Conservation (phyloP, 2,888 invertebrate genomes). For the Cataglyphis cursor region DNA sequence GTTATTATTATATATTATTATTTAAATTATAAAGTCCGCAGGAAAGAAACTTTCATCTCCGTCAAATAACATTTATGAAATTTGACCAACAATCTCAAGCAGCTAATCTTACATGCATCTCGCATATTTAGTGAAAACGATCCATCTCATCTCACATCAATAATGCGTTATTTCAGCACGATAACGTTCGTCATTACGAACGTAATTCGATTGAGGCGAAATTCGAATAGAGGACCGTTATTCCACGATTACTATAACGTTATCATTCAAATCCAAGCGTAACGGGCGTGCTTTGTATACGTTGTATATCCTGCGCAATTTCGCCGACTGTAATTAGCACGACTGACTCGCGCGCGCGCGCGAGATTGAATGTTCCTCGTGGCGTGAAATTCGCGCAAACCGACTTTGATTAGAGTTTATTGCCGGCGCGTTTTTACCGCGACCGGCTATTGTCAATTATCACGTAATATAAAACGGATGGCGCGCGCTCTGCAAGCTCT, state of each 20-base stretch:
- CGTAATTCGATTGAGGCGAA: not conserved
- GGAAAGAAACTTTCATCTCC: not conserved
- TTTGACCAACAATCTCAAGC: not conserved
- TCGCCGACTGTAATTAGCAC: conserved; percentile 39
- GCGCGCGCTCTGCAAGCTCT: conserved; percentile 2
- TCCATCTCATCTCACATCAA: not conserved
- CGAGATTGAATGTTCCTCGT: conserved; percentile 48
- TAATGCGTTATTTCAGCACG: not conserved
- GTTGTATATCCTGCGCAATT: conserved; percentile 27
- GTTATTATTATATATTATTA: too few species aligned
- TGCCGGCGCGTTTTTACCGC: conserved; percentile 46
- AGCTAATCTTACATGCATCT: not conserved
- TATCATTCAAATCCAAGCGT: conserved; percentile 40
- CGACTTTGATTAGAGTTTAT: conserved; percentile 58
- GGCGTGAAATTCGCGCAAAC: conserved; percentile 50
- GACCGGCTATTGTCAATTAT: conserved; percentile 47
- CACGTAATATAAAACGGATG: conserved; percentile 52
- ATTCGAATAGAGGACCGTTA: not conserved
- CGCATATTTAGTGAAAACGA: not conserved
- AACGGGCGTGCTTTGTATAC: conserved; percentile 19
- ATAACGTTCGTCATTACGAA: conserved; percentile 23
- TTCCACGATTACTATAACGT: conserved; percentile 50
- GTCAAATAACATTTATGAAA: not conserved
- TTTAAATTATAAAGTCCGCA: not conserved
- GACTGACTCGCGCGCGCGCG: conserved; percentile 9